Evolutionary conservation across 2,113 vertebrate genomes (phyloP).

Genomic region (Atrichornis clamosus): DNA sequence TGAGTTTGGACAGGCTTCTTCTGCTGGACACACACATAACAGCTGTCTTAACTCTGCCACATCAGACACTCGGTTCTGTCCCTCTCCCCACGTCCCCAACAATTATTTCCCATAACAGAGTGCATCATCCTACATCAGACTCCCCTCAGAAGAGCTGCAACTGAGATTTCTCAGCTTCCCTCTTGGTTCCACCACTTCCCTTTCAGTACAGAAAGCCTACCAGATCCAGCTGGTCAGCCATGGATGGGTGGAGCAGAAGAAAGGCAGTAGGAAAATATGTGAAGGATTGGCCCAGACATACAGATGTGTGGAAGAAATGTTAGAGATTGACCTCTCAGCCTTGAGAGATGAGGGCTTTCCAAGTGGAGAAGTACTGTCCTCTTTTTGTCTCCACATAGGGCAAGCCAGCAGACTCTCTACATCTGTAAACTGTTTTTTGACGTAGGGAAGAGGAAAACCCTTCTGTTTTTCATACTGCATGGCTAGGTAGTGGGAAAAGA

Average conservation of each 20-base stretch:
- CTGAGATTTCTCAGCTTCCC: not conserved
- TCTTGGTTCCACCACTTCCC: not conserved
- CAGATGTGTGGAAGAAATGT: not conserved
- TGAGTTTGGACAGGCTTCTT: fast-evolving
- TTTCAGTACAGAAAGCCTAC: not conserved
- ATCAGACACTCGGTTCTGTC: not conserved
- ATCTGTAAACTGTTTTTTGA: not conserved
- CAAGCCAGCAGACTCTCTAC: not conserved
- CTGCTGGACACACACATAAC: not conserved
- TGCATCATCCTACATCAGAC: no score
- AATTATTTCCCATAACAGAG: not conserved
- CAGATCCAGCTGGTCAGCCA: not conserved
- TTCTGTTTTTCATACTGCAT: not conserved
- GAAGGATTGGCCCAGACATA: not conserved
- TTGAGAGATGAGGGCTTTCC: not conserved
- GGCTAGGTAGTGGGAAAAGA: not conserved
- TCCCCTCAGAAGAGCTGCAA: not conserved
- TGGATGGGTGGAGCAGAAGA: not conserved
- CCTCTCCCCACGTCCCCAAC: fast-evolving
- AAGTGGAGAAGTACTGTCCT: not conserved
- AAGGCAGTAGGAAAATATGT: fast-evolving
- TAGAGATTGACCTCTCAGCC: not conserved
- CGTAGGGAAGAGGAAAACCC: not conserved
- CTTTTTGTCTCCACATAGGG: not conserved
- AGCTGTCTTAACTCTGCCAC: not conserved